Percentiles rank a stretch among this genome's conserved stretches.
Conservation (phyloP, 2,888 invertebrate species). For the Caenorhabditis angaria region DNA sequence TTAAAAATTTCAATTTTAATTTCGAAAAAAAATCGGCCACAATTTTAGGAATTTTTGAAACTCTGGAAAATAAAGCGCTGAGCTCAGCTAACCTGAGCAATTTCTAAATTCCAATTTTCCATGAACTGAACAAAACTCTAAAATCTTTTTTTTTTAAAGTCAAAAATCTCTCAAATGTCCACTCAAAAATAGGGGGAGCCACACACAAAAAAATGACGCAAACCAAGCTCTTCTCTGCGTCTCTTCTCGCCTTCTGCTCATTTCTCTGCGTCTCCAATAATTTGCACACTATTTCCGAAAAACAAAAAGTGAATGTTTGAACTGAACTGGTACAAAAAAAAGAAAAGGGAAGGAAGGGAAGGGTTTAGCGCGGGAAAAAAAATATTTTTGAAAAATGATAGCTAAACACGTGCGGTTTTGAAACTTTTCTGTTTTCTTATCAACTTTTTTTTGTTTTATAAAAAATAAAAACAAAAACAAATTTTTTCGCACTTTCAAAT, state of each 20-base stretch:
- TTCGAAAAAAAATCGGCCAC: too few species aligned
- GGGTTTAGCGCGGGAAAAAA: not conserved
- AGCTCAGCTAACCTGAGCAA: too few species aligned
- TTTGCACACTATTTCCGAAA: not conserved
- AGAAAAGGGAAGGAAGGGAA: too few species aligned
- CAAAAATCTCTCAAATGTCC: too few species aligned
- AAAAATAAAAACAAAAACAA: not conserved
- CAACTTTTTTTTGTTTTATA: not conserved
- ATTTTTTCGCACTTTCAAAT: not conserved
- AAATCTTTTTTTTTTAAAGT: too few species aligned
- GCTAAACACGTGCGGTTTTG: not conserved
- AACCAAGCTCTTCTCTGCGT: not conserved
- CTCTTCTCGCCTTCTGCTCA: not conserved
- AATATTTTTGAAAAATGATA: too few species aligned
- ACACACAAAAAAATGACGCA: not conserved
- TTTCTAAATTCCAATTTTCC: too few species aligned
- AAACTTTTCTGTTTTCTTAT: not conserved
- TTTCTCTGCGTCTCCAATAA: not conserved
- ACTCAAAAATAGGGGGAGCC: too few species aligned
- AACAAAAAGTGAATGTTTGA: slow-evolving; percentile 1
- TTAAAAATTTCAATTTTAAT: too few species aligned
- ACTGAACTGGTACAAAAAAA: not conserved
- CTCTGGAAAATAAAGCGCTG: too few species aligned
- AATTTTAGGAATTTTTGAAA: too few species aligned
- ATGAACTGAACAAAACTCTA: too few species aligned